Evolutionary conservation across 1,140 invertebrate species (phyloP).

Genomic region (Lutraria rhynchaena): DNA sequence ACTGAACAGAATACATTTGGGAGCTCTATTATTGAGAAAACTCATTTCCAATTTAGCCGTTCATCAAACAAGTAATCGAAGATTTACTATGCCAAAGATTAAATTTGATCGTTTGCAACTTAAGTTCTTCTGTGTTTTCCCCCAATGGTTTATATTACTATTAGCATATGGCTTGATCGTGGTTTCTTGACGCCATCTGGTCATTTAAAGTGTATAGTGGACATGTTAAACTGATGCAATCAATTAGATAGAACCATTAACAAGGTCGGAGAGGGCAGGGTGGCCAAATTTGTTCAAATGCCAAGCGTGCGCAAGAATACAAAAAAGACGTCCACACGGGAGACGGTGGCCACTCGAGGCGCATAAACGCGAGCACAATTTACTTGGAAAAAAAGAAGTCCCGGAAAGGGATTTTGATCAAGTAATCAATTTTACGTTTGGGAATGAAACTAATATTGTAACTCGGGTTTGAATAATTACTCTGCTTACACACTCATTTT

Average conservation of each 20-base stretch:
- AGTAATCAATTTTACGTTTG: constrained; percentile 48
- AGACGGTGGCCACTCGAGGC: constrained; percentile 13
- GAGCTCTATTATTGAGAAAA: constrained; percentile 47
- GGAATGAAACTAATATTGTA: constrained; percentile 47
- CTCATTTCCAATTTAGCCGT: constrained; percentile 59
- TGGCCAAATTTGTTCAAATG: constrained; percentile 6
- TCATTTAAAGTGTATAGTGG: constrained; percentile 9
- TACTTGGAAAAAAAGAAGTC: constrained; percentile 27
- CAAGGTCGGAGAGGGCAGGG: not conserved
- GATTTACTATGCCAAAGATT: constrained; percentile 56
- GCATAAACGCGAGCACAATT: constrained; percentile 14
- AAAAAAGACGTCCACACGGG: constrained; percentile 27
- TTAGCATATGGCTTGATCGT: constrained; percentile 49
- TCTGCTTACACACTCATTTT: constrained; percentile 26
- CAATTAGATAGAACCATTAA: constrained; percentile 27
- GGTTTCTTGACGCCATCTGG: constrained; percentile 48
- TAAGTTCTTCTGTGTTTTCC: constrained; percentile 33
- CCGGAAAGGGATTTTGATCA: constrained; percentile 35
- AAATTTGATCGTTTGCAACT: constrained; percentile 57
- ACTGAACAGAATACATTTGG: constrained; percentile 58
- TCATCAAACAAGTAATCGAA: constrained; percentile 59
- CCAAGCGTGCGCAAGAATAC: constrained; percentile 27
- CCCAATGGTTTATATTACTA: constrained; percentile 32
- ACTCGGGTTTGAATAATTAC: constrained; percentile 48
- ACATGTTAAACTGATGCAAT: constrained; percentile 35